A percentile compares a stretch with the other conserved stretches of the same genome.
phyloP scores from a whole-genome alignment of 2,888 invertebrate species.

The Ophion ventricosus region DNA sequence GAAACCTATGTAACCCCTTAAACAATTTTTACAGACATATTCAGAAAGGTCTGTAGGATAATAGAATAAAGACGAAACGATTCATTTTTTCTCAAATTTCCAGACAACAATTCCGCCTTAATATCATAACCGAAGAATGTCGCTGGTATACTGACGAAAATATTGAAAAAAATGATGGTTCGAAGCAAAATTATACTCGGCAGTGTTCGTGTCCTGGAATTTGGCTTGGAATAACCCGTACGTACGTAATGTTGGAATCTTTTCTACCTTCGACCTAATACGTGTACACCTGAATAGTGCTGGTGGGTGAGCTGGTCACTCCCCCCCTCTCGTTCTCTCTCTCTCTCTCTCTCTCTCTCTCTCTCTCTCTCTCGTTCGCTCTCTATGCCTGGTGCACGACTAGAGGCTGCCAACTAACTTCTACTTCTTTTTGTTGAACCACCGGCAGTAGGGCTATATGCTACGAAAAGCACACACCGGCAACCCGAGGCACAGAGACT shows the following conservation, averaged over 20 bases:
- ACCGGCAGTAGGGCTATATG: slow-evolving; percentile 51
- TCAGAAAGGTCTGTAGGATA: no score
- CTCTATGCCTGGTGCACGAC: slow-evolving; percentile 56
- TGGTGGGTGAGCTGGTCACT: slow-evolving; percentile 70
- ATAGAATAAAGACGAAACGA: no score
- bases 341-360: slow-evolving; percentile 31
- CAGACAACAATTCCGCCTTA: no score
- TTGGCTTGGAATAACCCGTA: slow-evolving; percentile 10
- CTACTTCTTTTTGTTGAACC: slow-evolving; percentile 72
- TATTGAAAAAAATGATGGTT: neutral
- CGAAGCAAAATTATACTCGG: neutral
- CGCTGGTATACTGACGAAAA: neutral
- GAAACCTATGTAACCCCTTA: no score
- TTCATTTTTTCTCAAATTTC: no score
- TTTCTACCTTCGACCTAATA: slow-evolving; percentile 66
- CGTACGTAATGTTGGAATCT: slow-evolving; percentile 48
- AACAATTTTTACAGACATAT: no score
- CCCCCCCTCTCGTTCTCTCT: slow-evolving; percentile 27
- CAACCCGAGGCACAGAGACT: slow-evolving; percentile 41
- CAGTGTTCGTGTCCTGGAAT: neutral
- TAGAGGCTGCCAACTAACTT: slow-evolving; percentile 71
- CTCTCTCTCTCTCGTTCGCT: slow-evolving; percentile 24
- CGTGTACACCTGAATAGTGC: slow-evolving; percentile 61
- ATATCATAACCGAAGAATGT: neutral
- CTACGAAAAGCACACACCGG: slow-evolving; percentile 43